Base-by-base conservation (phyloP, 2,113 vertebrate genomes). In the Piaya cayana region DNA sequence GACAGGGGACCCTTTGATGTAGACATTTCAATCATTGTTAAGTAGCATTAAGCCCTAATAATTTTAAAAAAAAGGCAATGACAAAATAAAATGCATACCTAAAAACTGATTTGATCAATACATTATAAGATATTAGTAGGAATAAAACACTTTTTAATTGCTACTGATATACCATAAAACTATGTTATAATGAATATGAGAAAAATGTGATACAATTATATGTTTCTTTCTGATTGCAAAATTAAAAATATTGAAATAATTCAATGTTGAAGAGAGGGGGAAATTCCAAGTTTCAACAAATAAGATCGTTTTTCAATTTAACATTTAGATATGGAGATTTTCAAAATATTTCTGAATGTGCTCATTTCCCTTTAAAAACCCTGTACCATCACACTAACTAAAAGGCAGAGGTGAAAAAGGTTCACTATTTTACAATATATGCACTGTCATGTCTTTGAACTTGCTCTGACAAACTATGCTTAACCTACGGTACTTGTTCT, bases 1-100 rank as follows among this genome's bases (percentile, higher is more conserved):
- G 72, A 55, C 52, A 80, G 27, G 9, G 63, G 55, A 74, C 70
- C 77, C 71, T 93, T 93, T 93, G 67, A 88, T 95, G 71, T 86
- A 78, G 23, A 72, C 30, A 3, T 58, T 92, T 84, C 67, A 91
- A 68, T 79, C 39, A 36, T 20, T 71, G 65, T 65, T 90, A 90
- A 63, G 62, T 64, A 93, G 70, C 27, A 72, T 49, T 43, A 71
- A 18, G 25, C n/a, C 8, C 13, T 34, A 77, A 65, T 58, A 92
- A 69, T 52, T 84, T 67, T 21, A 81, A 72, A 86, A 45, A 45
- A 45, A 72, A 60, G 52, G 62, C 5, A 85, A 63, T 42, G 36
- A 59, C 65, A 82, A 88, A 78, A 63, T 58, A 63, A 89, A 84
- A 84, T 23, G 15, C 19, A 39, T 15, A 19, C 7, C 32, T 79